Base-by-base conservation (phyloP, 2,888 invertebrate genomes). In the Drosophila anceps region DNA sequence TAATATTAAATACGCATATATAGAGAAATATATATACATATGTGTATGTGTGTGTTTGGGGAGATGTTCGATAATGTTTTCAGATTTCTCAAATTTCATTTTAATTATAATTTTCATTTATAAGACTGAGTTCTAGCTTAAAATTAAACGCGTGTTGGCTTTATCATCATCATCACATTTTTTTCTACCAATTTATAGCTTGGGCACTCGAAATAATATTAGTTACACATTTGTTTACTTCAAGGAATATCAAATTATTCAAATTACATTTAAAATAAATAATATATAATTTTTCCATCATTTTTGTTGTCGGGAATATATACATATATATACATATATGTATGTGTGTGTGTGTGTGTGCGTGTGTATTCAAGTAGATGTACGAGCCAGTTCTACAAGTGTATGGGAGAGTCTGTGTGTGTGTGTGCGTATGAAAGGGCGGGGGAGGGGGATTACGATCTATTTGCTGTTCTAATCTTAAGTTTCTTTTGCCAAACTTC, bases 181-280 rank as follows among this genome's bases (percentile, higher is more conserved):
- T 48, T 46, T 31, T 41, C 24, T 59, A 54, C 37, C 57, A 44
- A 33, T 67, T 79, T 51, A 54, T 58, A 71, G 39, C 53, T 57
- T 54, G 46, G 46, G 62, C 65, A 73, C 69, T 65, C 78, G 44
- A 73, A 69, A 65, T 53, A 65, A 73, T 70, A 73, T 75, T 70
- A 66, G 29, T 63, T 70, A 62, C 59, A 84, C 81, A 84, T 57
- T 59, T 70, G 35, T 64, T 67, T 65, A 73, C 81, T 80, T 81
- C 81, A 84, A 69, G 71, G 67, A 78, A 76, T 75, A 88, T 80
- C 66, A 86, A 88, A 79, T 76, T 70, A 79, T 79, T 69, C 62
- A 74, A 78, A 86, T 78, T 72, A 71, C 69, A 78, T 73, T 83
- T 78, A 81, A 86, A 83, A 88, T 88, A 84, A 83, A 84, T 84